Base-by-base conservation (phyloP, 2,113 vertebrate genomes). In the Aphyosemion australe region DNA sequence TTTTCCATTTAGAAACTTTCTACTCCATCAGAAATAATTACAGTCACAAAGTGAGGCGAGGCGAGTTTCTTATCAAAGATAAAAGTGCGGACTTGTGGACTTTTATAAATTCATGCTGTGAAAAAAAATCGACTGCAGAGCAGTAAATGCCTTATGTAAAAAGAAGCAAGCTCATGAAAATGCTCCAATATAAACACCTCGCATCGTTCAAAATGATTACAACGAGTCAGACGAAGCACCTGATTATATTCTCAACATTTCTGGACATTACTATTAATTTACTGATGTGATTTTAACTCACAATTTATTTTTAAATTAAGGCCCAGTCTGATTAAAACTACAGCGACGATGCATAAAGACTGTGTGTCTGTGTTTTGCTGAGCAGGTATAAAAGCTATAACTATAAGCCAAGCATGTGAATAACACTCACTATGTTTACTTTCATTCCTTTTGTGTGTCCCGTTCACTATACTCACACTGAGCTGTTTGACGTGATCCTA, bases 321-420 rank as follows among this genome's bases (percentile, higher is more conserved):
- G 45, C 34, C 57, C 18, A 42, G 52, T 41, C 15, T 39, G 52
- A 50, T 58, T 6, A 15, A 7, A n/a, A 37, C 9, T 37, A 4
- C 12, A 3, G 32, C 37, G n/a, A 37, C 8, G 11, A 37, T 18
- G 0, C 8, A 19, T 12, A 37, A 37, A 37, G 7, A 18, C 15
- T 16, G 31, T 18, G 16, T n/a, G n/a, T 54, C 15, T 18, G 31
- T 6, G 13, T 14, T n/a, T 15, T 37, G 47, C 39, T 64, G 53
- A 74, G 31, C 46, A 48, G 66, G 50, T 71, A 62, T 69, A 77
- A 65, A 84, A 72, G 13, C 48, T 55, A 47, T 41, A 61, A 42
- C 8, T 6, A 66, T 43, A 66, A 71, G 12, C 43, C 49, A 46
- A 49, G 61, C 20, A 65, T 46, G 51, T 18, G 39, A 74, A 26